phyloP scores from a whole-genome alignment of 2,113 vertebrate genomes.

The Globicephala melas region DNA sequence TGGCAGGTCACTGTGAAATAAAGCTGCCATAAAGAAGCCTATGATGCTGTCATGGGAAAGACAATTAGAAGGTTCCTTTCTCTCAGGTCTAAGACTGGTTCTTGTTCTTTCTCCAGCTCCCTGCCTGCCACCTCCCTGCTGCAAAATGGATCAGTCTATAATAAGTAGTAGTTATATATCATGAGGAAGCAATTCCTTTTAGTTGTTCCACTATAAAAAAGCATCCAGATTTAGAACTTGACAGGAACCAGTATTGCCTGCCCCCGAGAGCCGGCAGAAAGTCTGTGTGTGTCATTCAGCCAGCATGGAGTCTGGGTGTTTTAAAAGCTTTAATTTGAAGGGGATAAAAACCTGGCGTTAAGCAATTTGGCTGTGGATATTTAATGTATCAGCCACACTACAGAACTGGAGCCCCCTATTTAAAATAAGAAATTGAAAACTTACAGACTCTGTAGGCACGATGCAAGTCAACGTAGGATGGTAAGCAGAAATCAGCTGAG shows the following conservation, averaged over 20 bases:
- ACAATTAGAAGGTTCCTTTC: conserved; percentile 54
- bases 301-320: conserved; percentile 51
- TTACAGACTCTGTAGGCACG: neutral
- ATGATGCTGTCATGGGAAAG: conserved; percentile 63
- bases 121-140: conserved; percentile 43
- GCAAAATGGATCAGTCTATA: conserved; percentile 51
- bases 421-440: conserved; percentile 53
- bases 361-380: conserved; percentile 61
- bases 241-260: conserved; percentile 44
- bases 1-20: conserved; percentile 67
- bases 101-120: conserved; percentile 36
- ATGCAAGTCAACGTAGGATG: neutral
- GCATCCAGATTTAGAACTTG: conserved; percentile 54
- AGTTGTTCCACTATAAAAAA: conserved; percentile 45
- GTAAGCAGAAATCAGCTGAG: neutral
- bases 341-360: conserved; percentile 56
- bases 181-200: conserved; percentile 56
- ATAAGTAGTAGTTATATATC: conserved; percentile 44
- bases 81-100: neutral
- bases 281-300: conserved; percentile 46
- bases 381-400: conserved; percentile 10
- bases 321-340: conserved; percentile 62
- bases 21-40: conserved; percentile 53
- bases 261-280: neutral
- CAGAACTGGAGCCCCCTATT: neutral